A percentile compares a stretch with the other conserved stretches of the same genome.
phyloP scores from a whole-genome alignment of 2,888 invertebrate species.

The Rhagium mordax region DNA sequence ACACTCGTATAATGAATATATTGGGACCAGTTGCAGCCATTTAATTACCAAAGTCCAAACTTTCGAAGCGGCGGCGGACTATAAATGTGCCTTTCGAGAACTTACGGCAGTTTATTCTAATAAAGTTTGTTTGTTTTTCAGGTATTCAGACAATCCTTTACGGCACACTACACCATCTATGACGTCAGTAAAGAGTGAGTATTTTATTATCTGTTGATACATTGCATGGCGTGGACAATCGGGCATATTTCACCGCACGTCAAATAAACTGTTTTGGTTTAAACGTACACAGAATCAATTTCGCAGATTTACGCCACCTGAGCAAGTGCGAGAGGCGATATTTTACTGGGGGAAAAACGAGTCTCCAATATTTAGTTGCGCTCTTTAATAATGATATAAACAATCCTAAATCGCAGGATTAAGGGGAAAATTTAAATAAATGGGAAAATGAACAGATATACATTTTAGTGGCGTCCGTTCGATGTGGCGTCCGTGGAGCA shows the following conservation, averaged over 20 bases:
- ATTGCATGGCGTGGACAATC: background rate
- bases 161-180: constrained; percentile 92
- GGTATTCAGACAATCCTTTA: constrained; percentile 90
- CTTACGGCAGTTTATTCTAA: background rate
- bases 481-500: too few species aligned
- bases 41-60: background rate
- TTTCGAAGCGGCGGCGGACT: background rate
- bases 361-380: too few species aligned
- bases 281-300: too few species aligned
- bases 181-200: constrained; percentile 93
- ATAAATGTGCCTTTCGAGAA: background rate
- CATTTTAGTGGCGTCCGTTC: too few species aligned
- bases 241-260: background rate
- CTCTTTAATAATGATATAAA: too few species aligned
- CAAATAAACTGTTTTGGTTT: background rate
- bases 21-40: background rate
- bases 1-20: background rate
- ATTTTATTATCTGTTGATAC: constrained; percentile 38
- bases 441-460: too few species aligned
- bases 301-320: too few species aligned
- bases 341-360: too few species aligned
- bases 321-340: too few species aligned
- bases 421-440: too few species aligned
- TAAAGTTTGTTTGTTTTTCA: constrained; percentile 70
- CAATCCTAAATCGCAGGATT: too few species aligned